Conservation (phyloP, 2,888 invertebrate genomes). For the Brachynemurus nebulosus region DNA sequence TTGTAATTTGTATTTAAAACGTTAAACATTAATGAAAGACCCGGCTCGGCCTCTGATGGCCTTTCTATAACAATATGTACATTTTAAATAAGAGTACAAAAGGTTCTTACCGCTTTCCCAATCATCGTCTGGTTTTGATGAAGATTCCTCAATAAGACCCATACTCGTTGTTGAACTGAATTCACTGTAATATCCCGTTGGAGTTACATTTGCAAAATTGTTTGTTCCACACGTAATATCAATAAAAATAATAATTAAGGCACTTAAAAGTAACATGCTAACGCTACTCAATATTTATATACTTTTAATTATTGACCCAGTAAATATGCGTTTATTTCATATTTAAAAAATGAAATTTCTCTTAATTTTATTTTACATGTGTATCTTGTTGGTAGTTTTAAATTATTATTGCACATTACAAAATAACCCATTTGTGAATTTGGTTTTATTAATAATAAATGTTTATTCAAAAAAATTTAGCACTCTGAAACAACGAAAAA, state of each 20-base stretch:
- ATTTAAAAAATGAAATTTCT: not conserved
- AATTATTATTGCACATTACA: conserved; percentile 4
- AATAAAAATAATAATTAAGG: conserved; percentile 6
- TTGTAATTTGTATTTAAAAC: not conserved
- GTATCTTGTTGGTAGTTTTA: not conserved
- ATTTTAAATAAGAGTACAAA: too few species aligned
- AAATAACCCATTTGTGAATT: conserved; percentile 4
- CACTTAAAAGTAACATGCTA: conserved; percentile 11
- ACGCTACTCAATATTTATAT: conserved; percentile 1
- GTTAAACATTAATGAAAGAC: too few species aligned
- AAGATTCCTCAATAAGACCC: conserved; percentile 4
- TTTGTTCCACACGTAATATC: conserved; percentile 1
- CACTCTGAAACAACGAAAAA: too few species aligned
- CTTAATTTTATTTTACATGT: conserved; percentile 1
- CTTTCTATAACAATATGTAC: too few species aligned
- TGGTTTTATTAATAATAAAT: too few species aligned
- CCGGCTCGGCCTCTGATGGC: too few species aligned
- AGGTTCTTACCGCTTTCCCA: conserved; percentile 3
- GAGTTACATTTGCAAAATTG: conserved; percentile 2
- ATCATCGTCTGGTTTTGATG: conserved; percentile 3
- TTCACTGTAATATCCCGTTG: not conserved
- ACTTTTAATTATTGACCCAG: conserved; percentile 1
- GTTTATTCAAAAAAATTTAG: too few species aligned
- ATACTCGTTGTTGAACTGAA: not conserved
- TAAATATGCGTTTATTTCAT: conserved; percentile 1